phyloP scores from a whole-genome alignment of 2,113 vertebrate species.

The Gadus chalcogrammus region DNA sequence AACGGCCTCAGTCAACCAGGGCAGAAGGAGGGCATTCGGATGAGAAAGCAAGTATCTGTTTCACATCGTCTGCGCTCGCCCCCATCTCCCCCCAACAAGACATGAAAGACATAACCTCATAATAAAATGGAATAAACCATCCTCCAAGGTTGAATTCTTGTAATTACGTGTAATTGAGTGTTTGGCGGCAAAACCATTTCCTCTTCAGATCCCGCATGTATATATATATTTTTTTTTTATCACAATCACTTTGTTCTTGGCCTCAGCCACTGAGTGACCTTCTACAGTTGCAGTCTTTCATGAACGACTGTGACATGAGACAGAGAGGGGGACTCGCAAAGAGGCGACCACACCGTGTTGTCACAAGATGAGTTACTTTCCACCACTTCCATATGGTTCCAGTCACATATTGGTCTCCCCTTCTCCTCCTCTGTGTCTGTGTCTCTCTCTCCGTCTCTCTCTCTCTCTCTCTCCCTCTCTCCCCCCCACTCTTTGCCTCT shows the following conservation, averaged over 20 bases:
- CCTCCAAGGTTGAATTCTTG: slow-evolving; percentile 70
- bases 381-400: slow-evolving; percentile 60
- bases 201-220: slow-evolving; percentile 61
- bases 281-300: slow-evolving; percentile 67
- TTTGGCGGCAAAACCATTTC: slow-evolving; percentile 73
- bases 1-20: slow-evolving; percentile 47
- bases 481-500: slow-evolving; percentile 32
- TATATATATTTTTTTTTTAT: slow-evolving; percentile 45
- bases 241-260: slow-evolving; percentile 67
- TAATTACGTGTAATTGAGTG: slow-evolving; percentile 73
- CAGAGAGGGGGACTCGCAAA: slow-evolving; percentile 44
- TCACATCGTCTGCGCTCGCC: slow-evolving; percentile 49
- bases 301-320: slow-evolving; percentile 59
- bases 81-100: slow-evolving; percentile 24
- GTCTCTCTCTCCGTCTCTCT: no score
- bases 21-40: slow-evolving; percentile 55
- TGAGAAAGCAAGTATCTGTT: slow-evolving; percentile 56
- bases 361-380: slow-evolving; percentile 26
- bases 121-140: slow-evolving; percentile 72
- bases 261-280: slow-evolving; percentile 61
- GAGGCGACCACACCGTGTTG: neutral
- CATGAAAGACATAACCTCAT: slow-evolving; percentile 67
- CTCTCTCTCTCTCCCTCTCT: no score
- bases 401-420: slow-evolving; percentile 47
- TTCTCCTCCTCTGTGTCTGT: neutral